phyloP scores from a whole-genome alignment of 1,140 invertebrate species.

The Caerostris darwini region DNA sequence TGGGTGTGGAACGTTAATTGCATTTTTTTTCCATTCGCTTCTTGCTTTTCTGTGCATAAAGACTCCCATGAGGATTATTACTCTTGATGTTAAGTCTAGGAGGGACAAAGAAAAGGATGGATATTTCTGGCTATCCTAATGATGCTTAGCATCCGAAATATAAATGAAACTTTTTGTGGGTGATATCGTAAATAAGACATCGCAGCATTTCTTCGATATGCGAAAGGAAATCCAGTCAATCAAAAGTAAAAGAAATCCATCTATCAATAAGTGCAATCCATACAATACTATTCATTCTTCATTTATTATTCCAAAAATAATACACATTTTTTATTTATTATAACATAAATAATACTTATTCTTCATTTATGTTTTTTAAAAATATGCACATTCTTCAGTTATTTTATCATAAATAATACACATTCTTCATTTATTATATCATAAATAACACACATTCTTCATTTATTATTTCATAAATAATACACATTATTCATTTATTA shows the following conservation, averaged over 20 bases:
- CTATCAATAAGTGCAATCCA: too few species aligned
- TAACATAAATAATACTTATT: too few species aligned
- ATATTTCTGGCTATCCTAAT: neutral
- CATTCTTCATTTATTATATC: too few species aligned
- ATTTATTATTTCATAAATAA: too few species aligned
- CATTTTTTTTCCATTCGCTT: slow-evolving; percentile 36
- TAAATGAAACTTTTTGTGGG: slow-evolving; percentile 57
- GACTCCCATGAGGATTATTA: slow-evolving; percentile 58
- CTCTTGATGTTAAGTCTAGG: slow-evolving; percentile 59
- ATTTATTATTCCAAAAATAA: too few species aligned
- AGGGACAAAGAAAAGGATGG: slow-evolving; percentile 34
- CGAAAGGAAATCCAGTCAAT: neutral
- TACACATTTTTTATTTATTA: too few species aligned
- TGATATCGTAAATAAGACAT: slow-evolving; percentile 60
- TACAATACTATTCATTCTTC: too few species aligned
- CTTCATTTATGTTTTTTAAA: too few species aligned
- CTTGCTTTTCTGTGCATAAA: slow-evolving; percentile 51
- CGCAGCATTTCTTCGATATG: neutral
- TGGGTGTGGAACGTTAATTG: slow-evolving; percentile 67
- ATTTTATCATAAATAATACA: too few species aligned
- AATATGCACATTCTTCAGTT: too few species aligned
- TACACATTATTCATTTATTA: too few species aligned
- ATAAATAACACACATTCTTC: too few species aligned
- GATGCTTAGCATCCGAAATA: slow-evolving; percentile 37
- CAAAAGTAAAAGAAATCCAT: neutral